phyloP scores from a whole-genome alignment of 2,888 invertebrate species.

The Polylopha cassiicola region DNA sequence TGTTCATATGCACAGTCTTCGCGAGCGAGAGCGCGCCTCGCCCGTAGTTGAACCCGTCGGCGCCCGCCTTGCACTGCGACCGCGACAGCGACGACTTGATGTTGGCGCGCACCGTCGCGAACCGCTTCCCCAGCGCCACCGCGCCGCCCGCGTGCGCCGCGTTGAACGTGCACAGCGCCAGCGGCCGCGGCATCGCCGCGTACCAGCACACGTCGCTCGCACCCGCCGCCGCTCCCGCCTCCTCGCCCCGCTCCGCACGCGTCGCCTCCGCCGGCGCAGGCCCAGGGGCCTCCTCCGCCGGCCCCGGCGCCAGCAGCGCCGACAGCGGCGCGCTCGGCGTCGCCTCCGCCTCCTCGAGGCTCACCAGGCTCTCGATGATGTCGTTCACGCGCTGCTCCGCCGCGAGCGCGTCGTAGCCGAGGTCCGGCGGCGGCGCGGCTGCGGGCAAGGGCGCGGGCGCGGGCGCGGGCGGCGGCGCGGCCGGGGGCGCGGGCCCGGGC shows the following conservation, averaged over 20 bases:
- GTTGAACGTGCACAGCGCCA: conserved; percentile 76
- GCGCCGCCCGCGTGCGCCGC: conserved; percentile 77
- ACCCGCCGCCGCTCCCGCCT: conserved; percentile 43
- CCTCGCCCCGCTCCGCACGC: conserved; percentile 72
- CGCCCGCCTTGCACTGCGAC: conserved; percentile 53
- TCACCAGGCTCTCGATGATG: conserved; percentile 60
- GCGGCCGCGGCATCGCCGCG: conserved; percentile 77
- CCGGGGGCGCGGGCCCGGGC: conserved; percentile 32
- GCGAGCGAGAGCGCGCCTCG: conserved; percentile 56
- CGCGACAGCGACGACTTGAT: conserved; percentile 67
- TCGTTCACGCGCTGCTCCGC: conserved; percentile 65
- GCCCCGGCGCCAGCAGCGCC: conserved; percentile 30
- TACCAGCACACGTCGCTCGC: conserved; percentile 68
- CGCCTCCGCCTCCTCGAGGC: conserved; percentile 54
- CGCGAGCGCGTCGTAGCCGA: conserved; percentile 55
- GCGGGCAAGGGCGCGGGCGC: conserved; percentile 28
- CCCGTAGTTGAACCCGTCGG: conserved; percentile 54
- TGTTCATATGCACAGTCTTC: conserved; percentile 64
- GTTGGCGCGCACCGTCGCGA: conserved; percentile 69
- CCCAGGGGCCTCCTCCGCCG: conserved; percentile 39
- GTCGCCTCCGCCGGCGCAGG: conserved; percentile 25
- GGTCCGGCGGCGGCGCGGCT: conserved; percentile 43
- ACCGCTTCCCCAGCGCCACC: conserved; percentile 70
- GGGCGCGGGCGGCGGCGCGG: conserved; percentile 28
- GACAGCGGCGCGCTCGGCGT: conserved; percentile 43